Percentiles rank a stretch among this genome's conserved stretches.
Evolutionary conservation across 2,113 vertebrate species (phyloP).

Genomic region (Heterocephalus glaber): DNA sequence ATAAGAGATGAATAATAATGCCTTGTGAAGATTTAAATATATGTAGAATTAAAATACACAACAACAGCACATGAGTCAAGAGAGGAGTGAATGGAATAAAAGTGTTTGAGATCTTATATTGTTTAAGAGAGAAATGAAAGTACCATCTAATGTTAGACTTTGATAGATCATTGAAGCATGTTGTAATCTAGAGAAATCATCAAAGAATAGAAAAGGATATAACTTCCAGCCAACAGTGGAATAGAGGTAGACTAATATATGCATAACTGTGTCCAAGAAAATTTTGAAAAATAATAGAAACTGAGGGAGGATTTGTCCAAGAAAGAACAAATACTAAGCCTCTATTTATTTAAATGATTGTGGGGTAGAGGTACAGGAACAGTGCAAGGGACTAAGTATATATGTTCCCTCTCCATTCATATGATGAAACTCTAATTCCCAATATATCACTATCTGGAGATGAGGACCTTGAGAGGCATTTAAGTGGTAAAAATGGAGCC

Average conservation of each 20-base stretch:
- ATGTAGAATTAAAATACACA: background rate
- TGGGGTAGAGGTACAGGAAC: background rate
- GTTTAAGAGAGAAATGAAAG: background rate
- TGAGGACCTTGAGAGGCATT: background rate
- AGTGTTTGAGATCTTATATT: background rate
- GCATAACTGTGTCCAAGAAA: background rate
- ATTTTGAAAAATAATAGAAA: background rate
- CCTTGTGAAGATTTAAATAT: background rate
- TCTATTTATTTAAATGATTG: background rate
- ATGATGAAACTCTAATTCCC: background rate
- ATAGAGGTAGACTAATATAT: background rate
- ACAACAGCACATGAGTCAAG: background rate
- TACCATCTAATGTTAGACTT: background rate
- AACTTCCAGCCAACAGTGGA: background rate
- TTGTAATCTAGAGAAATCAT: background rate
- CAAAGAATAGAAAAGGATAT: background rate
- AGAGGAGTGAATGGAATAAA: background rate
- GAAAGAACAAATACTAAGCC: background rate
- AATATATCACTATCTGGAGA: background rate
- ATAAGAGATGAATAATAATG: background rate
- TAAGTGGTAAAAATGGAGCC: background rate
- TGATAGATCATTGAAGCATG: background rate
- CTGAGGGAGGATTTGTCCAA: background rate
- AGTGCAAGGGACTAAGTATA: too few species aligned
- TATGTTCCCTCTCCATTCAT: background rate